These are phyloP conservation scores for Aricia agestis DNA, from an alignment of 1,140 invertebrate species.

Conservation along the genomic window DNA sequence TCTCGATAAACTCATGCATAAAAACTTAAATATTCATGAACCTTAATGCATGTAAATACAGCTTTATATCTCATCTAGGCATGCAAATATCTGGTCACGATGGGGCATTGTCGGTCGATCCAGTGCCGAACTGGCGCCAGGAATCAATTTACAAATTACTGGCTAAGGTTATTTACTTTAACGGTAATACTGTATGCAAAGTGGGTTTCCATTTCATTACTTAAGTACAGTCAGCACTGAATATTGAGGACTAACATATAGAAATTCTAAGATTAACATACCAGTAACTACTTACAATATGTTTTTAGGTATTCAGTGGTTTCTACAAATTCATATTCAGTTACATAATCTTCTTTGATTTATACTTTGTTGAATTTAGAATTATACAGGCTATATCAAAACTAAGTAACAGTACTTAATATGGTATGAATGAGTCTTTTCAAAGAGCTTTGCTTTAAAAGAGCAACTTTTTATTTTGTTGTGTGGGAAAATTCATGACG, in stretches of 20 bases:
- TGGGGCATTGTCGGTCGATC: constrained; percentile 33
- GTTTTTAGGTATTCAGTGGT: no score
- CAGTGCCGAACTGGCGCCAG: constrained; percentile 38
- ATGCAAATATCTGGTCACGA: constrained; percentile 39
- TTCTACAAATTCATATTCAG: no score
- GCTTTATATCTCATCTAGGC: constrained; percentile 31
- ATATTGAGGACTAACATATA: background rate
- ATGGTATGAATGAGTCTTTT: no score
- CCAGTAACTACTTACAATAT: no score
- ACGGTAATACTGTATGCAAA: constrained; percentile 8
- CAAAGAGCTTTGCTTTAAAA: no score
- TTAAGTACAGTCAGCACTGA: background rate
- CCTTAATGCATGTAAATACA: constrained; percentile 17
- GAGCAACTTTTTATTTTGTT: no score
- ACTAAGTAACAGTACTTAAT: no score
- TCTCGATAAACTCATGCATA: background rate
- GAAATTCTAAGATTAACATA: no score
- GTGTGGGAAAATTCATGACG: no score
- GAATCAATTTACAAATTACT: constrained; percentile 47
- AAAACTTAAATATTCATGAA: background rate
- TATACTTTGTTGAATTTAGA: no score
- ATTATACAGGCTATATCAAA: no score
- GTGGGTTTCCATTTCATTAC: constrained; percentile 15
- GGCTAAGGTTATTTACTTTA: constrained; percentile 36
- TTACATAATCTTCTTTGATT: no score